Conservation (phyloP, 1,140 invertebrate species). For the Cephus cinctus region DNA sequence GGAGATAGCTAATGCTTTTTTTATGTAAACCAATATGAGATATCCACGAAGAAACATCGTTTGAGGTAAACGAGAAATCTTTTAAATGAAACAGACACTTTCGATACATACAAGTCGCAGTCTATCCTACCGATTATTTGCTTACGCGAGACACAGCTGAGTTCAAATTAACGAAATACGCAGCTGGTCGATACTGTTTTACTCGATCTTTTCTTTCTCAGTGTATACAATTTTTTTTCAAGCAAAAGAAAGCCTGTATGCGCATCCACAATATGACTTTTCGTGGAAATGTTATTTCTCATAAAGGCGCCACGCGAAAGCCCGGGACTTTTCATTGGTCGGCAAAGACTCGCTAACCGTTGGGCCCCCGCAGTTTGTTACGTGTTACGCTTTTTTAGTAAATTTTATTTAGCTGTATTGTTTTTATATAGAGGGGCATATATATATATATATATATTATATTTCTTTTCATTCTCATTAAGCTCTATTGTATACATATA, state of each 20-base stretch:
- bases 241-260: not conserved
- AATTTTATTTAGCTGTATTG: not conserved
- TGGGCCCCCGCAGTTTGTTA: not conserved
- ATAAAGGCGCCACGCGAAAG: not conserved
- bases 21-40: no score
- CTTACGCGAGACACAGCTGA: not conserved
- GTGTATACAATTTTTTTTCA: conserved; percentile 3
- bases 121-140: not conserved
- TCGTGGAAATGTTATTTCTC: not conserved
- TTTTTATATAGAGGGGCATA: not conserved
- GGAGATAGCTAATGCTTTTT: no score
- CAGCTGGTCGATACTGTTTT: no score
- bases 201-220: not conserved
- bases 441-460: no score
- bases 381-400: not conserved
- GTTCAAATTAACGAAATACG: conserved; percentile 1
- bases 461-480: no score
- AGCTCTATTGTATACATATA: no score
- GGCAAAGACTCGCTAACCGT: not conserved
- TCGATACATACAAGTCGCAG: conserved; percentile 7
- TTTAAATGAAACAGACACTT: conserved; percentile 1
- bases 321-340: not conserved
- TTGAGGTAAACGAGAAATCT: conserved; percentile 18
- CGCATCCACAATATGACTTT: not conserved
- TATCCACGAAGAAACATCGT: conserved; percentile 17